Conservation (phyloP, 2,113 vertebrate genomes). For the Chionodraco myersi region DNA sequence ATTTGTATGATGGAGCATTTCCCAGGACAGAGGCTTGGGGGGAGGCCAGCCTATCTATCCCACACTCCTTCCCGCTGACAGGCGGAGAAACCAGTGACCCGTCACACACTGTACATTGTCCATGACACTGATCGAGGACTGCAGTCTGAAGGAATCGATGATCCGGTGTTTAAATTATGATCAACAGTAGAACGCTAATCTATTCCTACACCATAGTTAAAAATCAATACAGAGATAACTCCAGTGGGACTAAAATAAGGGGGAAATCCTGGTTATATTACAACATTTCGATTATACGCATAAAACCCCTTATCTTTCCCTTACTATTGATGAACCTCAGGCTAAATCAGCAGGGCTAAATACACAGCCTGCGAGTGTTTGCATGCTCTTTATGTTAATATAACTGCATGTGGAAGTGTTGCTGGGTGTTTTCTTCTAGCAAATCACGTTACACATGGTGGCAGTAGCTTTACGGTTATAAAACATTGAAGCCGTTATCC, state of each 20-base stretch:
- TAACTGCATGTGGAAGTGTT: slow-evolving; percentile 18
- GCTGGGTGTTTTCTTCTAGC: slow-evolving; percentile 33
- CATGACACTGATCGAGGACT: slow-evolving; percentile 35
- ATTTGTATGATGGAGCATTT: slow-evolving; percentile 48
- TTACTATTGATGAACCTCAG: slow-evolving; percentile 39
- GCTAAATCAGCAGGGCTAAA: slow-evolving; percentile 38
- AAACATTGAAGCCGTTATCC: slow-evolving; percentile 5
- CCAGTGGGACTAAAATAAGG: neutral
- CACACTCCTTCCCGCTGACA: slow-evolving; percentile 29
- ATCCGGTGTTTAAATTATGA: slow-evolving; percentile 47
- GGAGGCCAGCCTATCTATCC: slow-evolving; percentile 49
- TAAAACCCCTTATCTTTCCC: neutral
- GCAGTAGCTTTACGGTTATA: slow-evolving; percentile 12
- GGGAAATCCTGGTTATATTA: neutral
- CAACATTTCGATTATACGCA: slow-evolving; percentile 9
- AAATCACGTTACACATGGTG: slow-evolving; percentile 34
- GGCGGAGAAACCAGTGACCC: slow-evolving; percentile 40
- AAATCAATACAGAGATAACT: slow-evolving; percentile 40
- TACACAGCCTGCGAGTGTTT: slow-evolving; percentile 30
- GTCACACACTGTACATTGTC: slow-evolving; percentile 18
- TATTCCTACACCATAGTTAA: slow-evolving; percentile 18
- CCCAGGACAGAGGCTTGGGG: slow-evolving; percentile 51
- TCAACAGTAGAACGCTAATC: slow-evolving; percentile 29
- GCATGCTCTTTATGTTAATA: slow-evolving; percentile 23
- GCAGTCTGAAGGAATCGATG: slow-evolving; percentile 45